Evolutionary conservation across 2,888 invertebrate genomes (phyloP).

Genomic region (Tenthredo livida): DNA sequence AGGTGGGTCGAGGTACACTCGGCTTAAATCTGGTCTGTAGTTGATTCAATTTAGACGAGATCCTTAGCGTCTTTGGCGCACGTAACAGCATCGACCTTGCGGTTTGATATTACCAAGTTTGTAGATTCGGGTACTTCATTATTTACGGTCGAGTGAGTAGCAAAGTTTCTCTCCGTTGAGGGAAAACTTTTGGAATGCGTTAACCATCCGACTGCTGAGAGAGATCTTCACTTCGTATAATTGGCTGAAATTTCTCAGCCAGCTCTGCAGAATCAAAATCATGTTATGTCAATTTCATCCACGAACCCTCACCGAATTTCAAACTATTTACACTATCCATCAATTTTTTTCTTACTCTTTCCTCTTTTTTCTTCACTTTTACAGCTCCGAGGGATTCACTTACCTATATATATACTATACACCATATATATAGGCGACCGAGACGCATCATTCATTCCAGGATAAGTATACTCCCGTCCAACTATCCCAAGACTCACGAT

Average conservation of each 20-base stretch:
- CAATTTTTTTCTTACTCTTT: neutral
- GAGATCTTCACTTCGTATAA: neutral
- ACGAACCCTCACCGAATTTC: neutral
- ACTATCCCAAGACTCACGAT: conserved; percentile 20
- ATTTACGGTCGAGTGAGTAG: conserved; percentile 26
- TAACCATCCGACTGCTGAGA: conserved; percentile 30
- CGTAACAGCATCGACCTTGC: conserved; percentile 25
- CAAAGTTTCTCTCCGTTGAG: neutral
- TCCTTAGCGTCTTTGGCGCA: conserved; percentile 16
- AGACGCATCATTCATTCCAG: neutral
- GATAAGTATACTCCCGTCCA: neutral
- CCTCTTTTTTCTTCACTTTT: neutral
- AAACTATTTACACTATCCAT: neutral
- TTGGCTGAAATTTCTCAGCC: conserved; percentile 7
- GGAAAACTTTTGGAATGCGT: conserved; percentile 38
- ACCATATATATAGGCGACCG: neutral
- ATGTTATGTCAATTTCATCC: neutral
- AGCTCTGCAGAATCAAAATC: neutral
- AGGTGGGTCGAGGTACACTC: neutral
- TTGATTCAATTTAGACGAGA: conserved; percentile 33
- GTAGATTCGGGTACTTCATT: conserved; percentile 44
- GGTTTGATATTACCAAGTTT: conserved; percentile 44
- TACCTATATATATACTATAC: neutral
- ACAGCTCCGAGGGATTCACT: no score
- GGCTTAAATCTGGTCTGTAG: conserved; percentile 25